A percentile compares a stretch with the other conserved stretches of the same genome.
These are phyloP conservation scores for Gallinago nigripennis DNA, from an alignment of 2,797 vertebrate genomes.

Conservation along the genomic window DNA sequence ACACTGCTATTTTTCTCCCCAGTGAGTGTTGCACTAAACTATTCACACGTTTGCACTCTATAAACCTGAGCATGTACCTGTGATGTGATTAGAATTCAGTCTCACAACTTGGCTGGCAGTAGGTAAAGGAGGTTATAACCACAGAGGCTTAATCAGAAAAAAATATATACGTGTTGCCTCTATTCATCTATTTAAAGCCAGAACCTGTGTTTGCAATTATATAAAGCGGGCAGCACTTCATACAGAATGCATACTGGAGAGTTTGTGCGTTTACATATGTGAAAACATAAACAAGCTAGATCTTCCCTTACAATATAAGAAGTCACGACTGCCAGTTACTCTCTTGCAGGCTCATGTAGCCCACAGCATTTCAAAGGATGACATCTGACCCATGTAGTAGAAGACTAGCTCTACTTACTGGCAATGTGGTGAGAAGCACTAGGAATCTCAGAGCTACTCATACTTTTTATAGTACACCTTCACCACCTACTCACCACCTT, in stretches of 20 bases:
- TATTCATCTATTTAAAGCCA: not conserved
- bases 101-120: not conserved
- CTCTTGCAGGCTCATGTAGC: not conserved
- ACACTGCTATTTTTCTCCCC: not conserved
- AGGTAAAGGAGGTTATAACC: not conserved
- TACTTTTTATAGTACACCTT: not conserved
- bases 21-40: not conserved
- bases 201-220: not conserved
- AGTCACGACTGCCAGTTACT: not conserved
- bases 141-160: not conserved
- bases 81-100: not conserved
- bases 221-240: not conserved
- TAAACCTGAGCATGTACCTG: not conserved
- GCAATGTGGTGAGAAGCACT: not conserved
- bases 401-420: not conserved
- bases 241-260: not conserved
- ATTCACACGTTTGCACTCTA: not conserved
- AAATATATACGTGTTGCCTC: rapidly evolving
- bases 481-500: not conserved
- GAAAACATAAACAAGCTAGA: not conserved
- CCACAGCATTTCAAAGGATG: not conserved
- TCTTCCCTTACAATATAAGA: not conserved
- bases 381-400: no score
- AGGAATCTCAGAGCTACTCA: not conserved
- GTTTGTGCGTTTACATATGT: not conserved